Percentiles rank a stretch among this genome's conserved stretches.
phyloP scores from a whole-genome alignment of 1,140 invertebrate genomes.

The Pteromalus puparum region DNA sequence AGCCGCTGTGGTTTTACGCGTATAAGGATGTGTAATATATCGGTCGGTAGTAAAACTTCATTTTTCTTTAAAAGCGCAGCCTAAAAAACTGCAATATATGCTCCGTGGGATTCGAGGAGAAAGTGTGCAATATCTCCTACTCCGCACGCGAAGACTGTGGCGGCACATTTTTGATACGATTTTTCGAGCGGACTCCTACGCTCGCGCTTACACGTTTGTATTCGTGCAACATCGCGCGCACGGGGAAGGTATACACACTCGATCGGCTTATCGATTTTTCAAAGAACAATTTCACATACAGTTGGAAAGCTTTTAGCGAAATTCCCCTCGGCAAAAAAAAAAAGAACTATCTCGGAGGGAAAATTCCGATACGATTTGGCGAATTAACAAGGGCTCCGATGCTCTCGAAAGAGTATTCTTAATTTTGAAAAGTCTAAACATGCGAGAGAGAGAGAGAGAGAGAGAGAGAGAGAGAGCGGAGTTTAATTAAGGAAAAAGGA shows the following conservation, averaged over 20 bases:
- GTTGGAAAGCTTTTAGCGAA: neutral
- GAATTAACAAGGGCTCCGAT: neutral
- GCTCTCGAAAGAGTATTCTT: neutral
- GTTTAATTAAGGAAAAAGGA: conserved; percentile 48
- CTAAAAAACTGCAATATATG: neutral
- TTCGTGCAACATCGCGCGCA: too few species aligned
- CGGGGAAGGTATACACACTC: neutral
- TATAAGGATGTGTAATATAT: neutral
- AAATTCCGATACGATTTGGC: neutral
- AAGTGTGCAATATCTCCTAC: neutral
- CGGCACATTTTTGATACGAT: too few species aligned
- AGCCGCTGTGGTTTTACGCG: neutral
- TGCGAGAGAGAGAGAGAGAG: neutral
- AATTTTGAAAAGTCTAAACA: conserved; percentile 16
- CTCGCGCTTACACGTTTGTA: too few species aligned
- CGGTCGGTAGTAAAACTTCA: neutral
- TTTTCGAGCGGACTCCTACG: too few species aligned
- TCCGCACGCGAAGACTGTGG: too few species aligned
- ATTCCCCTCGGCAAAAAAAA: neutral
- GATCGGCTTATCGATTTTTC: neutral
- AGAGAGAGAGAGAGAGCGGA: neutral
- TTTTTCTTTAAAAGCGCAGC: neutral
- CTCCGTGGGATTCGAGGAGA: neutral
- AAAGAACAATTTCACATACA: neutral
- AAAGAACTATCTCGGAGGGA: neutral